These are phyloP conservation scores for western clawed frog (Xenopus tropicalis) DNA, from an alignment of 2,113 vertebrate species.

Conservation along the genomic window UCB_Xtro_10.0 CM004443.2:86750501-86751000, in stretches of 20 bases:
- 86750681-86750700: slow-evolving; percentile 29
- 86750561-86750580: slow-evolving; percentile 6
- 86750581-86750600: slow-evolving; percentile 10
- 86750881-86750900: not conserved
- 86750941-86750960: no score
- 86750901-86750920: no score
- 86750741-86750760: slow-evolving; percentile 31
- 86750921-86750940: no score
- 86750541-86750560: not conserved
- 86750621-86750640: slow-evolving; percentile 28
- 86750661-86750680: not conserved
- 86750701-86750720: slow-evolving; percentile 28
- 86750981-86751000: no score
- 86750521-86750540: not conserved
- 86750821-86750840: not conserved
- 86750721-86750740: slow-evolving; percentile 23
- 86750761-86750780: slow-evolving; percentile 33
- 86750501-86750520: not conserved
- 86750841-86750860: not conserved
- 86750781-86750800: not conserved
- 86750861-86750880: not conserved
- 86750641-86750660: slow-evolving; percentile 24
- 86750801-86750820: not conserved
- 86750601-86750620: slow-evolving; percentile 9
- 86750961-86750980: no score